A percentile compares a stretch with the other conserved stretches of the same genome.
Conservation (phyloP, 1,140 invertebrate genomes). For the Globodera ellingtonae region DNA sequence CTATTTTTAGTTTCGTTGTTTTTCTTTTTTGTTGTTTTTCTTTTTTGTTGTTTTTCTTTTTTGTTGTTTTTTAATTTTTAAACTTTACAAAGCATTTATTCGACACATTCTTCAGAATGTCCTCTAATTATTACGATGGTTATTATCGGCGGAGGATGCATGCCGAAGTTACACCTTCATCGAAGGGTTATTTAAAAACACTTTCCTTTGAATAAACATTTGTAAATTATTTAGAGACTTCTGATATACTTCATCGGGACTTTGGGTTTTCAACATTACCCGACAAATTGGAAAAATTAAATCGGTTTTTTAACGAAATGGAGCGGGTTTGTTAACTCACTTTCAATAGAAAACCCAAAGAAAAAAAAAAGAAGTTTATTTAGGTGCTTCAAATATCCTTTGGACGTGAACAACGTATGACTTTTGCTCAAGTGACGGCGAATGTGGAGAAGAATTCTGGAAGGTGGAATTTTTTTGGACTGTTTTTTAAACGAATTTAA, state of each 20-base stretch:
- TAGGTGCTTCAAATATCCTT: constrained; percentile 15
- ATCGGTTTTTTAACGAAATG: background rate
- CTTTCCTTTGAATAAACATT: no score
- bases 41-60: no score
- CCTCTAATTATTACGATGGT: background rate
- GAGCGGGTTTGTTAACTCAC: background rate
- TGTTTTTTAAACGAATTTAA: background rate
- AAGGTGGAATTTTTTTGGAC: background rate
- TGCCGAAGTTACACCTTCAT: background rate
- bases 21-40: no score
- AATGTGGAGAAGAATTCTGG: constrained; percentile 25
- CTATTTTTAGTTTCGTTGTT: no score
- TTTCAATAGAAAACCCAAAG: background rate
- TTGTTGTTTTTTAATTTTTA: background rate
- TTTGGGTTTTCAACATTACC: background rate
- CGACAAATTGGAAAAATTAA: background rate
- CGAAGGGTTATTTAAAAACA: background rate
- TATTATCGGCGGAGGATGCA: background rate
- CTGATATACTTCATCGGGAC: background rate
- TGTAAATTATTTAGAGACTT: background rate
- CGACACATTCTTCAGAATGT: background rate
- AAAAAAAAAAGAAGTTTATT: background rate
- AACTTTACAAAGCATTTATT: background rate
- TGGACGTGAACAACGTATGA: constrained; percentile 22
- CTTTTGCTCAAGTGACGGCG: constrained; percentile 12